phyloP scores from a whole-genome alignment of 2,113 vertebrate genomes.

The Lophotis ruficrista region DNA sequence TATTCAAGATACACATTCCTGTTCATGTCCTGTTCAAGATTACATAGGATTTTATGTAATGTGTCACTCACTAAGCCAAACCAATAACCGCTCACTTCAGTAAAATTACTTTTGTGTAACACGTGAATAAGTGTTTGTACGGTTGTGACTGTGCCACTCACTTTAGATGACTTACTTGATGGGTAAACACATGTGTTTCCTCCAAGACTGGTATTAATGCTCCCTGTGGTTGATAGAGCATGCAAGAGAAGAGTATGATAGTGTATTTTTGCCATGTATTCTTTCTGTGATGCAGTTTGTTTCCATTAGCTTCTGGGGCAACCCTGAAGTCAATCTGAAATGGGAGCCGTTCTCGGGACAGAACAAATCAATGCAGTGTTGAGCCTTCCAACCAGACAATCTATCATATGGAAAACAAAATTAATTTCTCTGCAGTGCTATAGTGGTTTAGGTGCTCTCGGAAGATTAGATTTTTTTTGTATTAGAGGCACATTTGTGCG shows the following conservation, averaged over 20 bases:
- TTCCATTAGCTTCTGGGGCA: conserved; percentile 38
- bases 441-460: neutral
- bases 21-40: neutral
- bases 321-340: conserved; percentile 10
- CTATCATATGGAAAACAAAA: conserved; percentile 40
- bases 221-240: neutral
- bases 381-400: conserved; percentile 47
- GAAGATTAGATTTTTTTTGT: neutral
- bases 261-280: neutral
- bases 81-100: neutral
- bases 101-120: neutral
- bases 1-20: no score
- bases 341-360: conserved; percentile 25
- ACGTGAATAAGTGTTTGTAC: neutral
- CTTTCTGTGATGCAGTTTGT: neutral
- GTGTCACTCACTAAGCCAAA: neutral
- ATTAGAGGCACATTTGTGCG: neutral
- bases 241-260: neutral
- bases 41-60: neutral
- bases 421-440: conserved; percentile 25
- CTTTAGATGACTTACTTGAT: neutral
- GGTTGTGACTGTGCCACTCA: neutral
- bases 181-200: neutral
- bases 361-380: conserved; percentile 17
- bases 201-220: neutral